Base-by-base conservation (phyloP, 2,113 vertebrate species). In the Rhodinocichla rosea region DNA sequence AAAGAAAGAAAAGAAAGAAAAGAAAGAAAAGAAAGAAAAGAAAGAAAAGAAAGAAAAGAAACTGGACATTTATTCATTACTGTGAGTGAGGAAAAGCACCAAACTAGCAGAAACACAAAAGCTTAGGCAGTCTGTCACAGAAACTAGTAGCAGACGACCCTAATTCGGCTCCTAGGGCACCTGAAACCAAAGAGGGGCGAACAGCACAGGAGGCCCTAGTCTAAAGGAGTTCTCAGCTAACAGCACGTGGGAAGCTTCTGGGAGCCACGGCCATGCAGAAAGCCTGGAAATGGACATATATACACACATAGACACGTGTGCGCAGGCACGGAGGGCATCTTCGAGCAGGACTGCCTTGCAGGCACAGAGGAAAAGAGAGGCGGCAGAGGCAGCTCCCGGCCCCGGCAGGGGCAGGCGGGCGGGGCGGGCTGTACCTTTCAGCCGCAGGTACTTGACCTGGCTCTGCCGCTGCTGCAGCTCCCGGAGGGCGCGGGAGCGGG, bases 381-480 rank as follows among this genome's bases (percentile, higher is more conserved):
- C 28, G 45, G 9, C 47, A 21, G 70, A 5, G 40, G 55, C 70
- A 69, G 69, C 53, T 68, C 32, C 27, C 37, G 3, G 39, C 21
- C 53, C 40, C 5, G 12, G 50, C 32, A 15, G 10, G 53, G 7
- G 39, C 50, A 10, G 47, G 49, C 19, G 24, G 40, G 47, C 42
- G n/a, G 59, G 18, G 52, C 65, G 6, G 30, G 35, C 45, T 42
- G 95, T 97, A 99, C 99, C 99, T 99, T 99, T 99, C 95, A 97
- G 98, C 65, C 93, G 93, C 98, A 99, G 98, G 97, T 99, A 99
- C 73, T 95, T 97, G 98, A 92, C 98, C 97, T 92, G 96, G 85
- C 98, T 98, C 94, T 98, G 98, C 42, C 98, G 98, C 97, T 98
- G 98, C 93, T 97, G 99, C 45, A 99, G 98, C 95, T 99, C 98